Evolutionary conservation across 1,140 invertebrate species (phyloP).

Genomic region (Papilio dardanus): DNA sequence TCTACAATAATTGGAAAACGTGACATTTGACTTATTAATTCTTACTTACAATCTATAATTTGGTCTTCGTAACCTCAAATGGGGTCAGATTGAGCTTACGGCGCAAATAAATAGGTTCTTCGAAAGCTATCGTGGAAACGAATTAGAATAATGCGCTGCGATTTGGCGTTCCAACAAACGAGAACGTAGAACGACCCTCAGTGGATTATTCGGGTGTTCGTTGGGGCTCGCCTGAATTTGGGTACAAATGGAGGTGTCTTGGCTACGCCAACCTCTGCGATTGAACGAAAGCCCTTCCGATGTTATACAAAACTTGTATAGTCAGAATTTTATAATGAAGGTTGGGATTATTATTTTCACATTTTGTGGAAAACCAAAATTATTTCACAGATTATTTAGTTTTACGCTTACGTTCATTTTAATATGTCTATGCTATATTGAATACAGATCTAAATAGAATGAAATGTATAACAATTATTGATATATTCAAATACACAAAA

Average conservation of each 20-base stretch:
- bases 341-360: neutral
- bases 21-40: conserved; percentile 44
- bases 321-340: neutral
- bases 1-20: conserved; percentile 35
- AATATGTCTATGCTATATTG: neutral
- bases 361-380: neutral
- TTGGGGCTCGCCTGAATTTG: conserved; percentile 73
- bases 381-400: neutral
- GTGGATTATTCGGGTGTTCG: conserved; percentile 77
- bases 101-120: conserved; percentile 79
- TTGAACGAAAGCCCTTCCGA: conserved; percentile 44
- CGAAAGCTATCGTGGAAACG: conserved; percentile 78
- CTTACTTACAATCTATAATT: conserved; percentile 55
- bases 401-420: neutral
- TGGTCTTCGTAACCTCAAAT: conserved; percentile 54
- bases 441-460: too few relatives aligned
- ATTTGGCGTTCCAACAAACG: conserved; percentile 81
- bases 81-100: conserved; percentile 61
- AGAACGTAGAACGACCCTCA: conserved; percentile 73
- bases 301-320: conserved; percentile 3
- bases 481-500: neutral
- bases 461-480: too few relatives aligned
- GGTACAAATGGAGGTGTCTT: conserved; percentile 76
- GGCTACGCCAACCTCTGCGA: conserved; percentile 55
- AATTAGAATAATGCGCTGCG: conserved; percentile 81